Evolutionary conservation across 1,140 invertebrate genomes (phyloP).

Genomic region (Pinna nobilis): DNA sequence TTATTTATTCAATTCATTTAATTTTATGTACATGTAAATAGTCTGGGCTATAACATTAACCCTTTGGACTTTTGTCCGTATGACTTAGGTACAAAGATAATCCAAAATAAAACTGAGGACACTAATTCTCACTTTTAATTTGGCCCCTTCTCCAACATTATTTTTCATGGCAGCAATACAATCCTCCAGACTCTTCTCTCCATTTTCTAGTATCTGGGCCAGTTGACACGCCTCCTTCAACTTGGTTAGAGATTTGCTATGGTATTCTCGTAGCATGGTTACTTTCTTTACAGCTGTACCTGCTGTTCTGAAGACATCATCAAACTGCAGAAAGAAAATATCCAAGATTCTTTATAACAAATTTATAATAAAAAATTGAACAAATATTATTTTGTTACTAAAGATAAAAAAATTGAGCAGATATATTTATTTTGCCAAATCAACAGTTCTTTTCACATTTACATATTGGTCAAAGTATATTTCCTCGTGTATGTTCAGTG

Average conservation of each 20-base stretch:
- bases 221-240: slow-evolving; percentile 55
- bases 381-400: too few species aligned
- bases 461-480: too few species aligned
- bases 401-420: too few species aligned
- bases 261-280: slow-evolving; percentile 44
- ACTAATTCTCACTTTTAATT: slow-evolving; percentile 48
- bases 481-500: too few species aligned
- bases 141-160: slow-evolving; percentile 39
- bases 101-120: not conserved
- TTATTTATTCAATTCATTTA: too few species aligned
- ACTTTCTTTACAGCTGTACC: slow-evolving; percentile 53
- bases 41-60: too few species aligned
- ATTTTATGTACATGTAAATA: too few species aligned
- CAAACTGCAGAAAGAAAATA: slow-evolving; percentile 51
- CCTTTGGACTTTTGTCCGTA: too few species aligned
- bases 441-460: too few species aligned
- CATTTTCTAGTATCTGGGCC: slow-evolving; percentile 41
- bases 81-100: not conserved
- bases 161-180: slow-evolving; percentile 59
- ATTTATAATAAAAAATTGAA: too few species aligned
- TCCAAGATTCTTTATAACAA: not conserved
- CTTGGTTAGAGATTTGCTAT: slow-evolving; percentile 50
- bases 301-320: slow-evolving; percentile 53
- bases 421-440: too few species aligned
- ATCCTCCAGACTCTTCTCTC: slow-evolving; percentile 54